These are phyloP conservation scores for Caenorhabditis japonica DNA, from an alignment of 2,888 invertebrate species.

Conservation along the genomic window DNA sequence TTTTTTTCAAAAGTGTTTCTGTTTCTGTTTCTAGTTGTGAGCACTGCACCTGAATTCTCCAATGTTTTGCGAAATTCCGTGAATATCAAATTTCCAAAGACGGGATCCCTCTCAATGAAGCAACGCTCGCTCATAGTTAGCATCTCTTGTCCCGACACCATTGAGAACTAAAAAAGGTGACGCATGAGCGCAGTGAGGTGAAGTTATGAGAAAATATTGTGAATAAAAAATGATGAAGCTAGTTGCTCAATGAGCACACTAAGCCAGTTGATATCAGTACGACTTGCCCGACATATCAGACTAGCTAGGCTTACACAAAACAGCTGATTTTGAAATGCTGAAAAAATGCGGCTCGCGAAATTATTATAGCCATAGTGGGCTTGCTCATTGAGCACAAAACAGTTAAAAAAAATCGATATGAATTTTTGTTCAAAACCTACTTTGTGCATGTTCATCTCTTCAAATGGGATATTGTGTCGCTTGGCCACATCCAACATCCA, in stretches of 20 bases:
- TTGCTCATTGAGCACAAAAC: conserved; percentile 13
- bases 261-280: conserved; percentile 39
- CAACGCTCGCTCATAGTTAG: conserved; percentile 70
- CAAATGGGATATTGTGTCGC: conserved; percentile 72
- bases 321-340: conserved; percentile 11
- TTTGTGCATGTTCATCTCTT: conserved; percentile 72
- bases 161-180: conserved; percentile 66
- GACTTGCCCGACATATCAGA: not conserved
- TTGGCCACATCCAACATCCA: conserved; percentile 76
- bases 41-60: conserved; percentile 34
- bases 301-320: conserved; percentile 1
- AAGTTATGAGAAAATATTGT: conserved; percentile 5
- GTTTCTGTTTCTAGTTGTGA: not conserved
- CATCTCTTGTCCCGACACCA: conserved; percentile 69
- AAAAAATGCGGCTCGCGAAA: too few species aligned
- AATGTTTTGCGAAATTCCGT: conserved; percentile 66
- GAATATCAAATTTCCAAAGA: conserved; percentile 72
- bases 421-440: too few species aligned
- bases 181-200: conserved; percentile 22
- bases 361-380: not conserved
- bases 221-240: conserved; percentile 14
- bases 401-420: too few species aligned
- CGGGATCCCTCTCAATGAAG: conserved; percentile 72
- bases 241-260: conserved; percentile 31
- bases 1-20: not conserved